A percentile compares a stretch with the other conserved stretches of the same genome.
Evolutionary conservation across 2,888 invertebrate genomes (phyloP).

Genomic region (Calameuta idolon): DNA sequence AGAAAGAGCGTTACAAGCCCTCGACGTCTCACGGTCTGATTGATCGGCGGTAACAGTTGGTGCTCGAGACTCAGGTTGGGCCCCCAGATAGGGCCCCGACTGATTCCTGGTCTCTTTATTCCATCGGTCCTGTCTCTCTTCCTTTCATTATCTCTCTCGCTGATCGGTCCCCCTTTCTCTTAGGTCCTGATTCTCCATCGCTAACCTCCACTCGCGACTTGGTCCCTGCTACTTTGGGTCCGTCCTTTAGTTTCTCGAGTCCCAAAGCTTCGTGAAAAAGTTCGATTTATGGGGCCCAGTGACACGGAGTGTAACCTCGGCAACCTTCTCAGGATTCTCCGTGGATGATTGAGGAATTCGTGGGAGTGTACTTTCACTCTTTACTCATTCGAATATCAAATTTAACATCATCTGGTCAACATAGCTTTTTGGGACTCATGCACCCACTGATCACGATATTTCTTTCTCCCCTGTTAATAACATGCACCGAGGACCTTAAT

Average conservation of each 20-base stretch:
- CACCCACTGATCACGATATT: not conserved
- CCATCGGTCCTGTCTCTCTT: not conserved
- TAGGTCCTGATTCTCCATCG: not conserved
- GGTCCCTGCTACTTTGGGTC: not conserved
- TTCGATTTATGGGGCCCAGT: not conserved
- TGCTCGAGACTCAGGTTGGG: slow-evolving; percentile 13
- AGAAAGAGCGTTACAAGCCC: slow-evolving; percentile 14
- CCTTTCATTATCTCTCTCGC: not conserved
- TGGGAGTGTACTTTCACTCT: not conserved
- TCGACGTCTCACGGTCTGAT: slow-evolving; percentile 22
- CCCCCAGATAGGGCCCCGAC: not conserved
- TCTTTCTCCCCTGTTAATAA: not conserved
- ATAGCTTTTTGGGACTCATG: not conserved
- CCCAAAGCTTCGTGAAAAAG: not conserved
- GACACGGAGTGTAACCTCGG: not conserved
- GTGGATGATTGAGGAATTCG: not conserved
- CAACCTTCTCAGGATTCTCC: not conserved
- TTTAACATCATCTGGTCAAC: not conserved
- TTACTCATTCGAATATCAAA: not conserved
- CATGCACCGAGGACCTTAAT: not conserved
- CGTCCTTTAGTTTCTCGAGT: not conserved
- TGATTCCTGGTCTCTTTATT: not conserved
- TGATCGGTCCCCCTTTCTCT: not conserved
- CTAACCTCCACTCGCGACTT: not conserved
- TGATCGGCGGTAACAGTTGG: slow-evolving; percentile 28